Base-by-base conservation (phyloP, 92 coral and sea anemone genomes). In the Diadumene lineata region DNA sequence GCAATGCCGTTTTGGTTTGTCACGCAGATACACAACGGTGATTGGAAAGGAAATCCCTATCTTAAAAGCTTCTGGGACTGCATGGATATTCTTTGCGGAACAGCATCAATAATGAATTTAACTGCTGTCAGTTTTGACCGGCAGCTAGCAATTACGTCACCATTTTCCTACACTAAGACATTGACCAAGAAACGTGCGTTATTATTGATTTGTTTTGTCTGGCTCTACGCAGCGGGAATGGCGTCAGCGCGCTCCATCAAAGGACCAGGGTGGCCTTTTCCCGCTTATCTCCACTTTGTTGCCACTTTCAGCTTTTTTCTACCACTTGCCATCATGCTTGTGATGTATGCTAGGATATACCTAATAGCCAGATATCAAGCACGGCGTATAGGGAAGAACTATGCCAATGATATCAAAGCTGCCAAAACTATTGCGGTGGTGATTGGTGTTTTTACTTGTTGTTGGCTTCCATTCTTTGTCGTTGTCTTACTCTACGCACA, bases 381-480 rank as follows among this genome's bases (percentile, higher is more conserved):
- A 43, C 84, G 91, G 15, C 82, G 96, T 43, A 84, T 94, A 13
- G 96, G 98, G n/a, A 85, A 92, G 78, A 90, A 94, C 68, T 92
- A 90, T 67, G 98, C 97, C 28, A 92, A 92, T 15, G 98, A 94
- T 69, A 84, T 94, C 56, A 94, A 94, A 78, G 98, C 98, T 11
- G 93, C 97, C 19, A 94, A 94, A 55, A 94, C 98, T 27, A 94
- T 94, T 22, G 98, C 97, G 2, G 97, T 94, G 1, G 98, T 94
- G 31, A 86, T 94, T 13, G 98, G 98, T 19, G 92, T 87, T 7
- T 94, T 86, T 64, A 85, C 88, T 1, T 73, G 76, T 22, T 94
- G 98, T 56, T 94, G 97, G 88, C 58, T 84, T 0, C 98, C 98
- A 30, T 85, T 85, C 72, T 88, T 94, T 65, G 75, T 86, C 8